Conservation (phyloP, 2,888 invertebrate genomes). For the Drosophila vallismaia region DNA sequence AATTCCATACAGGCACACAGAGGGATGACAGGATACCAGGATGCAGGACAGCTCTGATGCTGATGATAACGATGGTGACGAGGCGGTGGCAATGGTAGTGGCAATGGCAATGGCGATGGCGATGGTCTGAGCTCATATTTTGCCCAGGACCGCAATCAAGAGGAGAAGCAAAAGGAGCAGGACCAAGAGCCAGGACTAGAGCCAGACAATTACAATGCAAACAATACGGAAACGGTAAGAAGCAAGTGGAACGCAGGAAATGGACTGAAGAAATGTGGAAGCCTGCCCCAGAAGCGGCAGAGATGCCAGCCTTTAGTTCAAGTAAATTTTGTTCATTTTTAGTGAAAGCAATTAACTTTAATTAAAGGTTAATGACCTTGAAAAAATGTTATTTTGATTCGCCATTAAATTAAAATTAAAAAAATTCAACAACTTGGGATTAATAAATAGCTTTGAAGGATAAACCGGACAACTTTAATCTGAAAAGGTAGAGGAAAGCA, state of each 20-base stretch:
- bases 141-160: conserved; percentile 37
- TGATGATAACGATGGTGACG: conserved; percentile 20
- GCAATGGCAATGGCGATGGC: conserved; percentile 12
- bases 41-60: conserved; percentile 9
- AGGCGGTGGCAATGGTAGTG: conserved; percentile 11
- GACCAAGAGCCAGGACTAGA: not conserved
- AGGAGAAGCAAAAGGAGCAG: conserved; percentile 13
- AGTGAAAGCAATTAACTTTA: not conserved
- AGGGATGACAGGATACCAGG: conserved; percentile 37
- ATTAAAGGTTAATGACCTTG: not conserved
- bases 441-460: too few relatives aligned
- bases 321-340: not conserved
- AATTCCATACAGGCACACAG: conserved; percentile 56
- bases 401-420: too few relatives aligned
- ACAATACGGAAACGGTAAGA: conserved; percentile 61
- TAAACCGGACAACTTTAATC: not conserved
- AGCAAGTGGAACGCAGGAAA: conserved; percentile 54
- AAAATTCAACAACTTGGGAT: too few relatives aligned
- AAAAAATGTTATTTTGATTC: not conserved
- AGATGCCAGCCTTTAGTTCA: conserved; percentile 1
- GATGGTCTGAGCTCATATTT: conserved; percentile 60
- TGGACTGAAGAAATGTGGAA: conserved; percentile 47
- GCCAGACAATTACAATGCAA: conserved; percentile 73
- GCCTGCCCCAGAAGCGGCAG: conserved; percentile 4
- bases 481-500: not conserved